Evolutionary conservation across 2,113 vertebrate species (phyloP).

Genomic region (Xyliphius kryptos): DNA sequence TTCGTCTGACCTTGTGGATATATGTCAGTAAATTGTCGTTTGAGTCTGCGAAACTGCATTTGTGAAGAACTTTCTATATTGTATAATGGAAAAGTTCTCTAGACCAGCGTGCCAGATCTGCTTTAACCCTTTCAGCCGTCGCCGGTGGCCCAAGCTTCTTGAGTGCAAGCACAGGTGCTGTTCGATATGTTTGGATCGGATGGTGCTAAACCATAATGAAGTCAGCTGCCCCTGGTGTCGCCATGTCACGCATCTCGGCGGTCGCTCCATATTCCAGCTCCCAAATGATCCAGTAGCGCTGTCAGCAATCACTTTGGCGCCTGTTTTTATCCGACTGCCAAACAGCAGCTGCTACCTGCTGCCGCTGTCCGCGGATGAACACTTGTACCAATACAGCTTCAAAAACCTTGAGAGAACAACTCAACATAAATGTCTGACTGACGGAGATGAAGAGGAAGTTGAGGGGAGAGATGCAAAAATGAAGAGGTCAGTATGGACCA

Average conservation of each 20-base stretch:
- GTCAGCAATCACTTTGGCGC: constrained; percentile 78
- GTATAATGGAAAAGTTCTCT: no score
- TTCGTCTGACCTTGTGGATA: no score
- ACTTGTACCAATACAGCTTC: constrained; percentile 53
- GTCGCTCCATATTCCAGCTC: constrained; percentile 83
- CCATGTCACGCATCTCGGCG: constrained; percentile 76
- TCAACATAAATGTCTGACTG: constrained; percentile 48
- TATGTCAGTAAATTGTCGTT: no score
- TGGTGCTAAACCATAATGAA: constrained; percentile 90
- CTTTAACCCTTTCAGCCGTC: constrained; percentile 90
- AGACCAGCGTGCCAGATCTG: constrained; percentile 94
- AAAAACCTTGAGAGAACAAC: constrained; percentile 67
- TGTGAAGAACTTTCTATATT: no score
- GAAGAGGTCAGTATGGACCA: constrained; percentile 89
- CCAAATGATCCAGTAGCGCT: constrained; percentile 89
- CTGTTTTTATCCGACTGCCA: constrained; percentile 90
- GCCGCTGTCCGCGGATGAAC: constrained; percentile 69
- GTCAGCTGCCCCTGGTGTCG: constrained; percentile 95
- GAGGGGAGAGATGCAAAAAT: constrained; percentile 61
- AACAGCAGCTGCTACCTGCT: constrained; percentile 92
- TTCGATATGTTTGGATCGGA: constrained; percentile 89
- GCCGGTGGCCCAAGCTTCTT: constrained; percentile 85
- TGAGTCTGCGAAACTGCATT: no score
- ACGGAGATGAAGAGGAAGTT: constrained; percentile 60
- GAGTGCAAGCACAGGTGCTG: constrained; percentile 94